phyloP scores from a whole-genome alignment of 2,797 vertebrate genomes.

The Mormyrops attenuatus region DNA sequence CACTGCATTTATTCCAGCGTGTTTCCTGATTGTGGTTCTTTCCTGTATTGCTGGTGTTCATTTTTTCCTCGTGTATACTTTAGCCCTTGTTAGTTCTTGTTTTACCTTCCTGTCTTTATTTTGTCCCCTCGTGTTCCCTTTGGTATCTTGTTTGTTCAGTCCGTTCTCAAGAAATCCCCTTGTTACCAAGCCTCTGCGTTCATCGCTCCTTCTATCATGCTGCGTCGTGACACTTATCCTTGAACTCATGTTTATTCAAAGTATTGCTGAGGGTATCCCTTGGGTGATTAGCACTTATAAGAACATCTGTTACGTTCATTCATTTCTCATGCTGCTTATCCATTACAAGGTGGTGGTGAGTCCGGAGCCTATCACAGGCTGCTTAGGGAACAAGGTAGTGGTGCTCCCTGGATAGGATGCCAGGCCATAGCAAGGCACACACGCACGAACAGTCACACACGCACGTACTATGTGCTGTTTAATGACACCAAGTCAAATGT shows the following conservation, averaged over 20 bases:
- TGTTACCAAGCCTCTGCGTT: background rate
- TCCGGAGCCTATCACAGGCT: background rate
- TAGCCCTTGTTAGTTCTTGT: background rate
- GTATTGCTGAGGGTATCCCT: background rate
- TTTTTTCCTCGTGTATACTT: background rate
- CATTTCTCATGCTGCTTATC: background rate
- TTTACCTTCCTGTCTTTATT: background rate
- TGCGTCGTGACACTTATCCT: background rate
- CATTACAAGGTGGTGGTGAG: background rate
- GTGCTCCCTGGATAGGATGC: background rate
- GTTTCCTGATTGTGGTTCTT: background rate
- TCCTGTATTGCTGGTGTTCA: background rate
- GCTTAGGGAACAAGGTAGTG: background rate
- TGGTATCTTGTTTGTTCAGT: background rate
- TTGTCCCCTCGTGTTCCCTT: background rate
- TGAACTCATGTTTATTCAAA: background rate
- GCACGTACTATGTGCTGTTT: background rate
- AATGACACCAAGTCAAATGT: background rate
- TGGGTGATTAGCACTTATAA: background rate
- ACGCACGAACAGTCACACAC: background rate
- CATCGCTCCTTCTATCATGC: background rate
- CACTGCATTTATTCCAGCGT: background rate
- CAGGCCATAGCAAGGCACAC: background rate
- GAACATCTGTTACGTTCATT: background rate
- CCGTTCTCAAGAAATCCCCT: background rate